Percentiles rank a stretch among this genome's conserved stretches.
Evolutionary conservation across 2,113 vertebrate genomes (phyloP).

Genomic region (Scatophagus argus): DNA sequence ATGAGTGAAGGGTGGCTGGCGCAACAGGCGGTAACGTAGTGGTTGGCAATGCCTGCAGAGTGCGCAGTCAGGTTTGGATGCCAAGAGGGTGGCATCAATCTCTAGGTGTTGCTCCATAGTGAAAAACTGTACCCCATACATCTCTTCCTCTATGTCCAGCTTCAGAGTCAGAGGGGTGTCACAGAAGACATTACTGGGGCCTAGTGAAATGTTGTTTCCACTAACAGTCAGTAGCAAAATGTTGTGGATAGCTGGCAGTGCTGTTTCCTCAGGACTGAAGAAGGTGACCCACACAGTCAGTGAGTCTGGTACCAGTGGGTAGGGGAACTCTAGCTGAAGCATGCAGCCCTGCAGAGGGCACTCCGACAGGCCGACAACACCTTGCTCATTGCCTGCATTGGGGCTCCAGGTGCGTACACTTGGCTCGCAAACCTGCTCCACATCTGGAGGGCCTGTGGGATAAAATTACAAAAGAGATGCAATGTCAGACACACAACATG

Average conservation of each 20-base stretch:
- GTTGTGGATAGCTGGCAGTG: conserved; percentile 91
- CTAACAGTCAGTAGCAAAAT: conserved; percentile 90
- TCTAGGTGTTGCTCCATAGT: conserved; percentile 96
- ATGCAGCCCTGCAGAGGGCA: conserved; percentile 93
- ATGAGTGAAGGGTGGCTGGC: conserved; percentile 88
- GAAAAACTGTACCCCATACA: conserved; percentile 95
- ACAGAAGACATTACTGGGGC: conserved; percentile 94
- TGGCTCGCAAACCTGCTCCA: conserved; percentile 96
- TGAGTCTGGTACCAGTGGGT: conserved; percentile 91
- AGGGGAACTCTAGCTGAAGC: conserved; percentile 92
- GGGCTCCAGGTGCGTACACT: conserved; percentile 98
- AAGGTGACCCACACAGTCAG: conserved; percentile 97
- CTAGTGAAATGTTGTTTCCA: conserved; percentile 92
- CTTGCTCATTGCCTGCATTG: conserved; percentile 89
- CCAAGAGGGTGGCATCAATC: conserved; percentile 94
- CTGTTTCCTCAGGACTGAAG: conserved; percentile 91
- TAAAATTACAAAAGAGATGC: conserved; percentile 26
- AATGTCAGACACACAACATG: conserved; percentile 30
- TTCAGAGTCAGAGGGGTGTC: conserved; percentile 93
- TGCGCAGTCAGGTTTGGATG: conserved; percentile 86
- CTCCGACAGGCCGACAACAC: conserved; percentile 86
- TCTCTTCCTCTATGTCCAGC: conserved; percentile 88
- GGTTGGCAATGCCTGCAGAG: conserved; percentile 89
- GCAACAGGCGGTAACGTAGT: conserved; percentile 89
- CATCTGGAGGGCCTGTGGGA: conserved; percentile 94